Percentiles rank a stretch among this genome's conserved stretches.
Evolutionary conservation across 2,113 vertebrate genomes (phyloP).

Genomic region (Dromas ardeola): DNA sequence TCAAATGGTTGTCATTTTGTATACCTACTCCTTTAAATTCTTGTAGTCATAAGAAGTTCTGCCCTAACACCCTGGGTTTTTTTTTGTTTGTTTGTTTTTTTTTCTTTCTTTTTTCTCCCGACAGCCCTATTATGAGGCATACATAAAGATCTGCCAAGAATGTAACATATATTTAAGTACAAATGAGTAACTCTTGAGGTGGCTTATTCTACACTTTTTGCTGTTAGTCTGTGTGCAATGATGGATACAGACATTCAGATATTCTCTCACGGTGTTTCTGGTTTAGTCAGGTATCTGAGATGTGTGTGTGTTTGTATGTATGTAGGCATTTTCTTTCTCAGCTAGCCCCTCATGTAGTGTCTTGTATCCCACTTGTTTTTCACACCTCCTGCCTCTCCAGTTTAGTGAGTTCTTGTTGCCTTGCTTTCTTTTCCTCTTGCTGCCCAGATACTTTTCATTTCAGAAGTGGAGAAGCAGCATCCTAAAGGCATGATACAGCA

Average conservation of each 20-base stretch:
- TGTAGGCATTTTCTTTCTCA: not conserved
- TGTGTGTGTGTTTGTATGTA: not conserved
- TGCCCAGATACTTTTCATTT: not conserved
- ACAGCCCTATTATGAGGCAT: not conserved
- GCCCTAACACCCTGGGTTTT: not conserved
- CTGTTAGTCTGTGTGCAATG: not conserved
- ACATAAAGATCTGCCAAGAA: not conserved
- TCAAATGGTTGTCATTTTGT: not conserved
- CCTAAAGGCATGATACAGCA: not conserved
- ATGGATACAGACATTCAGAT: not conserved
- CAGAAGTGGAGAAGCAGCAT: not conserved
- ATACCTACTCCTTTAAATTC: not conserved
- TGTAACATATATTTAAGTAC: not conserved
- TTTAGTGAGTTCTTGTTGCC: not conserved
- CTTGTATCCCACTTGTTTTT: not conserved
- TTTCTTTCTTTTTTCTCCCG: not conserved
- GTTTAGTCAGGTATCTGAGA: not conserved
- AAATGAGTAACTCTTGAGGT: not conserved
- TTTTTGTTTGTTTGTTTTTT: accelerated
- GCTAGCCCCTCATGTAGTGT: not conserved
- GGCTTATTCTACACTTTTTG: not conserved
- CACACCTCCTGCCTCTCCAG: not conserved
- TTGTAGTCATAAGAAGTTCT: not conserved
- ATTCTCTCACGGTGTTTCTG: not conserved
- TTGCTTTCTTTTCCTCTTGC: not conserved